Percentiles rank a stretch among this genome's conserved stretches.
phyloP scores from a whole-genome alignment of 2,113 vertebrate species.

The Scortum barcoo region DNA sequence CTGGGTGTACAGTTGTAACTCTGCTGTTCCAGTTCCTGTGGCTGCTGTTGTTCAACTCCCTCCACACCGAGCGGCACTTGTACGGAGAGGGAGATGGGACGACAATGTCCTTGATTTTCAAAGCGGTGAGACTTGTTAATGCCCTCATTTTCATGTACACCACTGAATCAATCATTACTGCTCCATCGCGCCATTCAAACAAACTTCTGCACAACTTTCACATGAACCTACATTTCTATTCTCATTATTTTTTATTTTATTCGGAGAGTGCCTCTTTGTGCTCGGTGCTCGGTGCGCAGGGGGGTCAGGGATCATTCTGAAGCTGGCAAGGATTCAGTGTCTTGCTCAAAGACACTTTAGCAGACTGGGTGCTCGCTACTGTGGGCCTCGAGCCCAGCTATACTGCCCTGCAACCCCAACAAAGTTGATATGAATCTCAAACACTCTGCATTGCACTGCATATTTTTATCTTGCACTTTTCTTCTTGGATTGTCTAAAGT shows the following conservation, averaged over 20 bases:
- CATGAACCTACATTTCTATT: constrained; percentile 58
- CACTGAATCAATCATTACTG: constrained; percentile 55
- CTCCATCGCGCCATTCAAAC: constrained; percentile 51
- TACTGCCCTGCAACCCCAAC: constrained; percentile 50
- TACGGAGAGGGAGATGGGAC: constrained; percentile 39
- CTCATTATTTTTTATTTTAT: constrained; percentile 58
- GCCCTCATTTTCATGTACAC: constrained; percentile 59
- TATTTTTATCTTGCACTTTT: constrained; percentile 54
- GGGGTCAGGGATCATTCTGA: constrained; percentile 65
- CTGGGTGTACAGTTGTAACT: constrained; percentile 39
- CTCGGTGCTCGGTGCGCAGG: constrained; percentile 37
- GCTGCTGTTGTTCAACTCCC: constrained; percentile 61
- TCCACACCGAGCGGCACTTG: constrained; percentile 24
- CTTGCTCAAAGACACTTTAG: constrained; percentile 72
- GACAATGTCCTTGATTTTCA: constrained; percentile 59
- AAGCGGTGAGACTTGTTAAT: constrained; percentile 60
- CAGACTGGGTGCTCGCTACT: constrained; percentile 38
- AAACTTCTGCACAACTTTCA: constrained; percentile 62
- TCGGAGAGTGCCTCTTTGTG: constrained; percentile 49
- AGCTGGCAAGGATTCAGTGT: constrained; percentile 67
- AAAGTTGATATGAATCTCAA: constrained; percentile 50
- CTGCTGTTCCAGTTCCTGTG: constrained; percentile 53
- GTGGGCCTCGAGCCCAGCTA: constrained; percentile 40
- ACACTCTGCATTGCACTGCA: constrained; percentile 24
- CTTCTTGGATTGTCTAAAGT: constrained; percentile 43